Conservation (phyloP, 2,113 vertebrate genomes). For the Sitta europaea region DNA sequence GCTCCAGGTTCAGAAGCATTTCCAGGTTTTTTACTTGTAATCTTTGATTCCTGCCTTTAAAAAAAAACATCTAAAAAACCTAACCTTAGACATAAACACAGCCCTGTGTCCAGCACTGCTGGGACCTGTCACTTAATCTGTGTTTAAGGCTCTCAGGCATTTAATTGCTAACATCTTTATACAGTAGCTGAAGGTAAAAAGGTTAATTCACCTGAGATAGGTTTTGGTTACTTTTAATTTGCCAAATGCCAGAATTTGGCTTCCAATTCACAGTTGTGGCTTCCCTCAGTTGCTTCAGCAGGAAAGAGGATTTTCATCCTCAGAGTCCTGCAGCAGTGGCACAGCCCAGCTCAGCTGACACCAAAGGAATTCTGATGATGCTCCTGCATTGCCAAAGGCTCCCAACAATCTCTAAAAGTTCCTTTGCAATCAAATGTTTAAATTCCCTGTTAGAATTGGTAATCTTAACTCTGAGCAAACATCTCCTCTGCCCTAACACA, state of each 20-base stretch:
- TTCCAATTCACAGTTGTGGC: background rate
- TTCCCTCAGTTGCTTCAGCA: background rate
- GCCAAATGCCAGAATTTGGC: background rate
- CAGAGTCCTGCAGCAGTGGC: background rate
- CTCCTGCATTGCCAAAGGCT: background rate
- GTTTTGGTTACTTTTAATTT: background rate
- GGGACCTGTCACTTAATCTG: background rate
- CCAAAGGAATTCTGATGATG: background rate
- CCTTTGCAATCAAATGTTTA: background rate
- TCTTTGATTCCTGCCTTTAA: background rate
- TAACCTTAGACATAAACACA: background rate
- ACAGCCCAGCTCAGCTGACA: background rate
- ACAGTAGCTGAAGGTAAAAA: background rate
- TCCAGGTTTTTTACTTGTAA: background rate
- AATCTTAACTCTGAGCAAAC: background rate
- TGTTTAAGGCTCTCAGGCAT: background rate
- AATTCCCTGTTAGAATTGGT: background rate
- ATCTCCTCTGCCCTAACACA: background rate
- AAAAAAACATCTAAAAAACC: background rate
- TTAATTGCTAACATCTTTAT: background rate
- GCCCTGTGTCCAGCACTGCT: background rate
- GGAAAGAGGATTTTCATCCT: background rate
- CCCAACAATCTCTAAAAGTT: background rate
- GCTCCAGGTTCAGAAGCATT: background rate
- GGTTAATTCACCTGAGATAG: background rate